Evolutionary conservation across 2,888 invertebrate species (phyloP).

Genomic region (Aporophyla nigra): DNA sequence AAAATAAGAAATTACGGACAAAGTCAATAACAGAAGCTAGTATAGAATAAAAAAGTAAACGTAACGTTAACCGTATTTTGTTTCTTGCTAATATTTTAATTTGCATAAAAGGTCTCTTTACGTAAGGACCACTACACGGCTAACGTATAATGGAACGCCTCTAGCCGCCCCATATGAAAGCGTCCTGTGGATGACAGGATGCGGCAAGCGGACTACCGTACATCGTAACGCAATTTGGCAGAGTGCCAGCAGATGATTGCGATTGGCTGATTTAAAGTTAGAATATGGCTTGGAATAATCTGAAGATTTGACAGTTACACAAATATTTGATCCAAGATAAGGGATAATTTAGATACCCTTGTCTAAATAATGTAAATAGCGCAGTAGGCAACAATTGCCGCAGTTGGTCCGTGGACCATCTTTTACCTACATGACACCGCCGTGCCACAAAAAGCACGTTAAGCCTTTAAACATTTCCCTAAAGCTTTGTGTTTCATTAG

Average conservation of each 20-base stretch:
- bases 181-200: constrained; percentile 31
- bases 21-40: too few relatives aligned
- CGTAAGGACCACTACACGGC: background rate
- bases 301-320: constrained; percentile 9
- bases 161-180: background rate
- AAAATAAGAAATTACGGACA: too few relatives aligned
- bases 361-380: too few relatives aligned
- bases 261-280: constrained; percentile 33
- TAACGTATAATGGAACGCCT: background rate
- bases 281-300: constrained; percentile 41
- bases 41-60: too few relatives aligned
- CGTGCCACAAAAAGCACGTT: too few relatives aligned
- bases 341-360: background rate
- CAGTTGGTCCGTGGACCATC: too few relatives aligned
- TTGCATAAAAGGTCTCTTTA: background rate
- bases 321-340: constrained; percentile 10
- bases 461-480: too few relatives aligned
- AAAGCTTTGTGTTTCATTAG: too few relatives aligned
- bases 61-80: too few relatives aligned
- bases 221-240: constrained; percentile 33
- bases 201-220: constrained; percentile 5
- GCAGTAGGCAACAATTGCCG: too few relatives aligned
- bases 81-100: background rate
- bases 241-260: constrained; percentile 27
- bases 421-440: too few relatives aligned